Conservation (phyloP, 2,797 vertebrate genomes). For the Sebastes hubbsi region DNA sequence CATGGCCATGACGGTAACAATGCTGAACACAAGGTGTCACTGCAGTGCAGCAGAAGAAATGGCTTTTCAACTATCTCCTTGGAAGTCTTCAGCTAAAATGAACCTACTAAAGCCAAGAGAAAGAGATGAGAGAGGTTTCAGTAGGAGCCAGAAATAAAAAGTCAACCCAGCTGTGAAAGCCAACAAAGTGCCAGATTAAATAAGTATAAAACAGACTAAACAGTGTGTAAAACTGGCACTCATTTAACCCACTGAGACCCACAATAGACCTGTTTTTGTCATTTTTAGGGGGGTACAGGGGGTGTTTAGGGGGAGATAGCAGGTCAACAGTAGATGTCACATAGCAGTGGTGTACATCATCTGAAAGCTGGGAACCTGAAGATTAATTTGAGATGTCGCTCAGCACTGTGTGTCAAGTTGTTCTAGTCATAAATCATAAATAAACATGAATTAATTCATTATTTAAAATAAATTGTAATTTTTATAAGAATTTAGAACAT, state of each 20-base stretch:
- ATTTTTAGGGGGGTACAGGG: too few relatives aligned
- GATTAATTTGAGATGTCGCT: too few relatives aligned
- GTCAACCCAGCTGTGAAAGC: conserved; percentile 51
- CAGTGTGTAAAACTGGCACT: conserved; percentile 4
- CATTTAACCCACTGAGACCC: background rate
- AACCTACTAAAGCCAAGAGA: background rate
- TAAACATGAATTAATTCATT: too few relatives aligned
- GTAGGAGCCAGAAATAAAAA: conserved; percentile 29
- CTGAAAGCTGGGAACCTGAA: too few relatives aligned
- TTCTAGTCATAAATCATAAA: too few relatives aligned
- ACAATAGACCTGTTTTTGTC: too few relatives aligned
- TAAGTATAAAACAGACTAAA: conserved; percentile 14
- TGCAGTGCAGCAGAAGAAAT: conserved; percentile 12
- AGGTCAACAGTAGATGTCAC: too few relatives aligned
- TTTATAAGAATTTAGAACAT: too few relatives aligned
- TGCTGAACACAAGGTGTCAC: conserved; percentile 65
- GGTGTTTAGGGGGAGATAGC: too few relatives aligned
- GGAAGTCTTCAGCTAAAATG: conserved; percentile 19
- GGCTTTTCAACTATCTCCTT: background rate
- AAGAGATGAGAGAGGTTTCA: conserved; percentile 6
- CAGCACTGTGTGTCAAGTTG: too few relatives aligned
- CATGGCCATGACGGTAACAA: background rate
- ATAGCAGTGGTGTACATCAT: too few relatives aligned
- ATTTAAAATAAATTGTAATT: too few relatives aligned
- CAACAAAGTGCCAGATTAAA: conserved; percentile 48